Evolutionary conservation across 2,888 invertebrate genomes (phyloP), one percentile per base, ranked within the genome.

Genomic region (Agrenia bidenticulata): DNA sequence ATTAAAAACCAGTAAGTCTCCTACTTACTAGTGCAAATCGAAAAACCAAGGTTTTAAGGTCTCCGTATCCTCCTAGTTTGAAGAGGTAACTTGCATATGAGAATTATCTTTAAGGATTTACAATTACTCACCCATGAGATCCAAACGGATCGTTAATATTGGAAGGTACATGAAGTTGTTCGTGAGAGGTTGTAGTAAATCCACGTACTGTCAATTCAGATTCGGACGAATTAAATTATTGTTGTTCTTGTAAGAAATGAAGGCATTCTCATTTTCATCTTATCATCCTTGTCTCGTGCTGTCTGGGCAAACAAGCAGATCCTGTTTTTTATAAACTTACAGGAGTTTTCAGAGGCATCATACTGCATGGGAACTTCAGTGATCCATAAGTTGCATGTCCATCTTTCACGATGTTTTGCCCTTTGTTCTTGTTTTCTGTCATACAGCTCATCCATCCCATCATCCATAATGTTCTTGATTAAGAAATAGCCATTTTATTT

Each of bases 181-280:
- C 69, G 66, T 69, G 69, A 66, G 61, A 63, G 64, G 45, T 21
- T 21, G 60, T 63, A 45, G 63, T 69, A 69, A 69, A 69, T 69
- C 61, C 45, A 23, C 5, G 11, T 27, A n/a, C 58, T 66, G 69
- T 69, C 69, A 66, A 69, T 69, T 66, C 58, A 13, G 37, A 61
- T 66, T 66, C 58, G 58, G 42, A 61, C 63, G 63, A 65, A 61
- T 66, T 63, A 61, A 66, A 32, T 32, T 32, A 32, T 32, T 32
- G 32, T 32, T 32, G 32, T 32, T 32, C 32, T 32, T 4, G 4
- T 32, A 32, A 32, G 32, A 32, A 32, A 32, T 32, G 32, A 32
- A 7, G 32, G 32, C 32, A 32, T 32, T 32, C 32, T 32, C 32
- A 32, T 32, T 32, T 32, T n/a, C n/a, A 11, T 4, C 32, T 32